Conservation (phyloP, 2,888 invertebrate genomes). For the Drosophila multiciliata region DNA sequence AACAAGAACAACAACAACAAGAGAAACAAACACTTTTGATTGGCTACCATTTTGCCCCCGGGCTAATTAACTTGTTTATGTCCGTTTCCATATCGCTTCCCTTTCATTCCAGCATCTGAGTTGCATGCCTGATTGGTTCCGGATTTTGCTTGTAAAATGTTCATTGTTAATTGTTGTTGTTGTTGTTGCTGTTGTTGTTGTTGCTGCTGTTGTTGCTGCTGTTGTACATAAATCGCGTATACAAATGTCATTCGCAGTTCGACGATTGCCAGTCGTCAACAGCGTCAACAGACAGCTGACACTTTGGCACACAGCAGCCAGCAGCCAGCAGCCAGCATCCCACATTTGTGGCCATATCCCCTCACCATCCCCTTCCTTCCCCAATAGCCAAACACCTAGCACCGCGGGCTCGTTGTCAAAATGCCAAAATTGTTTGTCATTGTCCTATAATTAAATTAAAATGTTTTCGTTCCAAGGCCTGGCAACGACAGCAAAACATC, state of each 20-base stretch:
- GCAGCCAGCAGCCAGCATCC: not conserved
- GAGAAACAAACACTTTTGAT: slow-evolving; percentile 31
- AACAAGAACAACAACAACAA: slow-evolving; percentile 3
- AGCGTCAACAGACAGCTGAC: slow-evolving; percentile 2
- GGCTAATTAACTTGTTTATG: slow-evolving; percentile 64
- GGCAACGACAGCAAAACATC: slow-evolving; percentile 52
- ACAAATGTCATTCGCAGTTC: slow-evolving; percentile 50
- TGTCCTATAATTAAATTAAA: slow-evolving; percentile 79
- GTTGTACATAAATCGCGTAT: slow-evolving; percentile 38
- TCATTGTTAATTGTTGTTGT: slow-evolving; percentile 57
- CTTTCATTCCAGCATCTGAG: slow-evolving; percentile 14
- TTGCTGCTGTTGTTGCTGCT: slow-evolving; percentile 35
- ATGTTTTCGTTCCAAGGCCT: slow-evolving; percentile 60
- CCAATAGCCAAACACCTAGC: not conserved
- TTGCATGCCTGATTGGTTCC: not conserved
- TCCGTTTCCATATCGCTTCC: slow-evolving; percentile 10
- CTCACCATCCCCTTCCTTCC: not conserved
- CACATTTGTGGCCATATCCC: not conserved
- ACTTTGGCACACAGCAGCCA: not conserved
- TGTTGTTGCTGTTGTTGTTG: not conserved
- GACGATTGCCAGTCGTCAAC: slow-evolving; percentile 47
- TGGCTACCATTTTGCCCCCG: slow-evolving; percentile 3
- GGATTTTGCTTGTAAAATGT: slow-evolving; percentile 38
- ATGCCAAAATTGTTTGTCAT: slow-evolving; percentile 80
- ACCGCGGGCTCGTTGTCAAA: slow-evolving; percentile 57